Evolutionary conservation across 2,888 invertebrate species (phyloP).

Genomic region (Epirrhoe tristata): DNA sequence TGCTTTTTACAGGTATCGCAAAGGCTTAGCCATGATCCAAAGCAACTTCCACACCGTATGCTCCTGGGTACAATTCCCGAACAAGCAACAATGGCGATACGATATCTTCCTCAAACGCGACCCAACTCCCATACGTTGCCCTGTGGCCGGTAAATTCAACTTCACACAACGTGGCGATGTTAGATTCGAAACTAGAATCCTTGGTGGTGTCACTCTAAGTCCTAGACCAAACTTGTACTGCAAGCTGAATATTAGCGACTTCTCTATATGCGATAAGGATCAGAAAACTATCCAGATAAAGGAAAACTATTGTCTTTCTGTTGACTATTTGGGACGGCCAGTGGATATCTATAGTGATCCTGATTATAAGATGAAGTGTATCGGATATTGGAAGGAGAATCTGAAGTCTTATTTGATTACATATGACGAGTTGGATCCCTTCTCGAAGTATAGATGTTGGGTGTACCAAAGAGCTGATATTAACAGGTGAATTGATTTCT

Average conservation of each 20-base stretch:
- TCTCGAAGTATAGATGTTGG: conserved; percentile 98
- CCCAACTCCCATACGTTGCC: conserved; percentile 96
- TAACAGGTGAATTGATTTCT: too few relatives aligned
- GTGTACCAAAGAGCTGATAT: conserved; percentile 98
- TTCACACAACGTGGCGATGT: conserved; percentile 97
- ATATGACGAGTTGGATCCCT: conserved; percentile 97
- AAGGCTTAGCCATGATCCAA: conserved; percentile 94
- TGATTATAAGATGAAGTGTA: conserved; percentile 98
- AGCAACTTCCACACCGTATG: conserved; percentile 97
- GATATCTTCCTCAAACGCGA: conserved; percentile 94
- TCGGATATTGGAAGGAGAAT: conserved; percentile 99
- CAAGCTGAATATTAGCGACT: conserved; percentile 96
- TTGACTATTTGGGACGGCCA: conserved; percentile 97
- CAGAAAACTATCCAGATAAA: conserved; percentile 97
- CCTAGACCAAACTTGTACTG: conserved; percentile 97
- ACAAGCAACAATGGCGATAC: conserved; percentile 94
- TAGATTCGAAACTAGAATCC: conserved; percentile 95
- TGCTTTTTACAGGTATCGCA: conserved; percentile 89
- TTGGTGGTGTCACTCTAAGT: conserved; percentile 97
- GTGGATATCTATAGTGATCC: conserved; percentile 98
- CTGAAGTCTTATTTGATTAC: conserved; percentile 98
- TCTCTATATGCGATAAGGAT: conserved; percentile 97
- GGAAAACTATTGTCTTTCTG: conserved; percentile 98
- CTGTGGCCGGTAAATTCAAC: conserved; percentile 98
- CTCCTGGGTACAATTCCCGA: conserved; percentile 96